These are phyloP conservation scores for Drosophila neonasuta DNA, from an alignment of 2,888 invertebrate genomes.

Conservation along the genomic window DNA sequence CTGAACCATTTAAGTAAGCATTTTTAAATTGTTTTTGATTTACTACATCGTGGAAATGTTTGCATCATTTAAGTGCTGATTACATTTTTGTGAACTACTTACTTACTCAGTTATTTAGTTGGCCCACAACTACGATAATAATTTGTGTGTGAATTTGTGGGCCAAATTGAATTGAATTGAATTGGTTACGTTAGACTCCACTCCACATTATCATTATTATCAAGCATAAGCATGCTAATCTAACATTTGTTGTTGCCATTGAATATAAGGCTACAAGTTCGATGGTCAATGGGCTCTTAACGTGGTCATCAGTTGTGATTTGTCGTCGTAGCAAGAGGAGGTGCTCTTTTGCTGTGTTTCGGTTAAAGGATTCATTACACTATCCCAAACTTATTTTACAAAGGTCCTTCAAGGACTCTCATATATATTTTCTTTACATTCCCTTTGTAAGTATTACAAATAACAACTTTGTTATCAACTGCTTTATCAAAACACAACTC, in stretches of 20 bases:
- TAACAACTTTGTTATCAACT: background rate
- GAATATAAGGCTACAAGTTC: constrained; percentile 5
- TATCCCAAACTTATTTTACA: background rate
- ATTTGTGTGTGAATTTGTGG: constrained; percentile 21
- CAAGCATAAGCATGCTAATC: constrained; percentile 6
- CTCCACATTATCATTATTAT: constrained; percentile 31
- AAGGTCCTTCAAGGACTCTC: constrained; percentile 17
- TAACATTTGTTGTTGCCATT: constrained; percentile 19
- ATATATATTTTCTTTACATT: background rate
- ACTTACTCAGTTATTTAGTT: constrained; percentile 12
- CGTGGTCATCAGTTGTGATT: constrained; percentile 38
- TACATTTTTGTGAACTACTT: constrained; percentile 16
- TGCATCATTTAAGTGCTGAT: constrained; percentile 45
- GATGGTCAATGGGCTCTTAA: constrained; percentile 1
- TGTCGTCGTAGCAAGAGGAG: constrained; percentile 4
- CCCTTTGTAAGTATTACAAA: constrained; percentile 14
- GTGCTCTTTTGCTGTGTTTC: background rate
- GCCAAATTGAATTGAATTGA: background rate
- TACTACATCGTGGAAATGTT: constrained; percentile 16
- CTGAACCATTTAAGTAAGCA: constrained; percentile 1
- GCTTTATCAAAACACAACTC: background rate
- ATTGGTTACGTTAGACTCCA: constrained; percentile 28
- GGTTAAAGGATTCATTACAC: constrained; percentile 1
- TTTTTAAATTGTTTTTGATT: constrained; percentile 30
- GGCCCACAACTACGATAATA: constrained; percentile 24